Conservation (phyloP, 2,797 vertebrate species). For the Micrastur ruficollis region DNA sequence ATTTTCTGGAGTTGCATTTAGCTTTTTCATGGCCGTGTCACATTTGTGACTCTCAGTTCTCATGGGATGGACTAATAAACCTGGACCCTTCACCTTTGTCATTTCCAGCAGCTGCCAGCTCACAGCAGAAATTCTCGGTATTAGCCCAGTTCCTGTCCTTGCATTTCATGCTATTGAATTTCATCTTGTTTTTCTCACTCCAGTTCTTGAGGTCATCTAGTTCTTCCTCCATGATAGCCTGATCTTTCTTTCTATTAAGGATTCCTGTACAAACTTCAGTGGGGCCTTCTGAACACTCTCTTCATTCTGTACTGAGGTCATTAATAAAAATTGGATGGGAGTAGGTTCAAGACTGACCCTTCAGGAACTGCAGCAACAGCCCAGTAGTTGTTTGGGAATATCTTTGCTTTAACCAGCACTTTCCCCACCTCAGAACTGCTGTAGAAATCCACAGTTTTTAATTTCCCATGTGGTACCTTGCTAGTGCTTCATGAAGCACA, state of each 20-base stretch:
- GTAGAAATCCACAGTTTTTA: background rate
- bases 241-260: background rate
- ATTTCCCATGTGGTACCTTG: background rate
- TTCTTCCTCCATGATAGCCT: background rate
- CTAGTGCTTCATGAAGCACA: background rate
- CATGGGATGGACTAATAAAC: background rate
- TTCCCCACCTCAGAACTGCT: background rate
- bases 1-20: background rate
- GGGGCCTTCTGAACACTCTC: background rate
- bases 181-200: background rate
- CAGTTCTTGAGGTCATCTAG: background rate
- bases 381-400: background rate
- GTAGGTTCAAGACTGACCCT: background rate
- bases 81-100: conserved; percentile 3
- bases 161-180: background rate
- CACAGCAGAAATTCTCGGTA: background rate
- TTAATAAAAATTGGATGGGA: background rate
- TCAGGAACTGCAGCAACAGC: background rate
- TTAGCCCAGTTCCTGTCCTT: background rate
- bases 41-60: background rate
- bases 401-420: background rate
- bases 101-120: conserved; percentile 25
- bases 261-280: background rate
- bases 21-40: background rate
- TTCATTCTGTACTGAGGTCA: accelerated